Percentiles rank a stretch among this genome's conserved stretches.
These are phyloP conservation scores for Oreochromis tanganicae DNA, from an alignment of 2,113 vertebrate genomes.

Conservation along the genomic window DNA sequence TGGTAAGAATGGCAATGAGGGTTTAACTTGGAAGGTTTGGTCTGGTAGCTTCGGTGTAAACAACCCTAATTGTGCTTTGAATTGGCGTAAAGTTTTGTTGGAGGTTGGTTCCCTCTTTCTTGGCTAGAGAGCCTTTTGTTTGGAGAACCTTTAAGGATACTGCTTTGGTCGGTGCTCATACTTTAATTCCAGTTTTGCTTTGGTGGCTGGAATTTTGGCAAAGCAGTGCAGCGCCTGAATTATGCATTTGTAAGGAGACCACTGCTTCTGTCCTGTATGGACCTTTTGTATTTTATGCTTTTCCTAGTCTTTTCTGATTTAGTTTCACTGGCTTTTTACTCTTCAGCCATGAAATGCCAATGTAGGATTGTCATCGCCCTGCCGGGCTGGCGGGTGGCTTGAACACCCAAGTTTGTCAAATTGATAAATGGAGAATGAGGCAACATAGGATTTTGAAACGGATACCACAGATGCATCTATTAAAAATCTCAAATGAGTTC, in stretches of 20 bases:
- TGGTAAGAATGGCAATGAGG: neutral
- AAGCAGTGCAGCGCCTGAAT: neutral
- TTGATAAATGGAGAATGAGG: neutral
- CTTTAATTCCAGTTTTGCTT: neutral
- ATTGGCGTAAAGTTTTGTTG: neutral
- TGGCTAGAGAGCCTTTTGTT: neutral
- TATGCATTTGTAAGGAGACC: neutral
- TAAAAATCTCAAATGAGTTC: neutral
- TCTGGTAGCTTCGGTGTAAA: neutral
- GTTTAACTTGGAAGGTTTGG: neutral
- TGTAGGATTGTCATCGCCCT: neutral
- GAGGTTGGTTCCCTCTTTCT: neutral
- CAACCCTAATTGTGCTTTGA: neutral
- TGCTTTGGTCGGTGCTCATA: neutral
- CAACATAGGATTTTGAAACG: neutral
- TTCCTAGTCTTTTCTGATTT: neutral
- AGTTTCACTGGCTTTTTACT: neutral
- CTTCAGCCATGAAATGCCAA: neutral
- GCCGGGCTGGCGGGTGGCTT: neutral
- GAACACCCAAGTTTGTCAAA: neutral
- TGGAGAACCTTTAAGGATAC: neutral
- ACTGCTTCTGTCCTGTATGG: neutral
- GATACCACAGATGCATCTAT: neutral
- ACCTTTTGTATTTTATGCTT: neutral
- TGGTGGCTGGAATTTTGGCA: neutral